Evolutionary conservation across 2,797 vertebrate species (phyloP), one percentile per base, ranked within the genome.

Genomic region (Falco concolor): DNA sequence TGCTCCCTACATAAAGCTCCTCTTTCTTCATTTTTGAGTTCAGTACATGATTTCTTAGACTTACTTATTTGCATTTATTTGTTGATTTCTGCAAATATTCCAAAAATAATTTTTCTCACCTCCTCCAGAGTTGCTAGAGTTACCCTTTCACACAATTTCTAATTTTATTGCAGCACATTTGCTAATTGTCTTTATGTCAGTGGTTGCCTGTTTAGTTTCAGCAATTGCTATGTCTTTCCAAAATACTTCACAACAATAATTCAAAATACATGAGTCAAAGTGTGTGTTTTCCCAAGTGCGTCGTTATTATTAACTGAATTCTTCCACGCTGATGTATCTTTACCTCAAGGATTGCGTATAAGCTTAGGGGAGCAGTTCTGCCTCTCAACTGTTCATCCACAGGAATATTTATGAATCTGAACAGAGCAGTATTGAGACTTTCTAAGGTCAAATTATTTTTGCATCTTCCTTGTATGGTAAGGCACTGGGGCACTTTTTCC

Each of bases 91-190:
- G 19, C 38, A 96, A 86, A 91, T 95, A 84, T 61, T 90, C 30
- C 32, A 45, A 36, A 47, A 93, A 80, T 60, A 83, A 45, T 74
- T 87, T 83, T 6, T 54, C 52, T 94, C 34, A 91, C 38, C 34
- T 89, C 68, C 56, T 70, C 19, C 20, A 84, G 87, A 88, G 57
- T 21, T 89, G 50, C 94, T 95, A 95, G 67, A 77, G 16, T 57
- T 70, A 64, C 14, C 6, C 45, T 88, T 85, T 87, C 40, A 42
- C 74, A 50, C 19, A 76, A n/a, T 72, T 95, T 94, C 78, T 87
- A 93, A 94, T 94, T 87, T 95, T 84, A 72, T 94, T 93, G 69
- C 81, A 84, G 42, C 11, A 81, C 27, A 42, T 12, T 91, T 93
- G 22, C 10, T 93, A 93, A 96, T 94, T 95, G 60, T 79, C 25